Evolutionary conservation across 1,140 invertebrate genomes (phyloP).

Genomic region (Pseudomyrmex pallidus): DNA sequence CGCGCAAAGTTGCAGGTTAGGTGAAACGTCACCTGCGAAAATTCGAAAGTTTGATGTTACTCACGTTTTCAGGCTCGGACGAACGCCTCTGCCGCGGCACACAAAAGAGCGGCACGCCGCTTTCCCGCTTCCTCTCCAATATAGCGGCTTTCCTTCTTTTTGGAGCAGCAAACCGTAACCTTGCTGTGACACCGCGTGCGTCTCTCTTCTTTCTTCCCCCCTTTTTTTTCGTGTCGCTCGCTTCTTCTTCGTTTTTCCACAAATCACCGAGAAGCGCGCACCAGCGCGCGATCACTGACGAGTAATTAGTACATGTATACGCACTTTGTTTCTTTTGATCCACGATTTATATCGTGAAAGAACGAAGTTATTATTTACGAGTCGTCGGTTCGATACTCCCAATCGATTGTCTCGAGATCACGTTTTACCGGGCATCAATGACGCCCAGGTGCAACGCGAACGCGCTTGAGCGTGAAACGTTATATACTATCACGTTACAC

Average conservation of each 20-base stretch:
- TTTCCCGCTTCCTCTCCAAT: slow-evolving; percentile 85
- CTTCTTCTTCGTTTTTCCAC: not conserved
- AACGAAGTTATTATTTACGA: no score
- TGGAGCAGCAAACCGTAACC: slow-evolving; percentile 37
- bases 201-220: not conserved
- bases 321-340: slow-evolving; percentile 23
- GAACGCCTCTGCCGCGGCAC: slow-evolving; percentile 84
- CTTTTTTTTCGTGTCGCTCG: no score
- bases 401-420: slow-evolving; percentile 19
- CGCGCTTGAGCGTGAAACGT: no score
- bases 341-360: slow-evolving; percentile 10
- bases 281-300: slow-evolving; percentile 22
- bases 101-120: slow-evolving; percentile 85
- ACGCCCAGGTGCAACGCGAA: no score
- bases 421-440: no score
- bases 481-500: no score
- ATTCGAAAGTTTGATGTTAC: slow-evolving; percentile 52
- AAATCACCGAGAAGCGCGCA: slow-evolving; percentile 31
- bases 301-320: no score
- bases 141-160: slow-evolving; percentile 78
- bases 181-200: not conserved
- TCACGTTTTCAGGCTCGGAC: slow-evolving; percentile 83
- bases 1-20: no score
- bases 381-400: not conserved
- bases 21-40: no score